A percentile compares a stretch with the other conserved stretches of the same genome.
These are phyloP conservation scores for Meandrusa payeni DNA, from an alignment of 2,888 invertebrate genomes.

Conservation along the genomic window DNA sequence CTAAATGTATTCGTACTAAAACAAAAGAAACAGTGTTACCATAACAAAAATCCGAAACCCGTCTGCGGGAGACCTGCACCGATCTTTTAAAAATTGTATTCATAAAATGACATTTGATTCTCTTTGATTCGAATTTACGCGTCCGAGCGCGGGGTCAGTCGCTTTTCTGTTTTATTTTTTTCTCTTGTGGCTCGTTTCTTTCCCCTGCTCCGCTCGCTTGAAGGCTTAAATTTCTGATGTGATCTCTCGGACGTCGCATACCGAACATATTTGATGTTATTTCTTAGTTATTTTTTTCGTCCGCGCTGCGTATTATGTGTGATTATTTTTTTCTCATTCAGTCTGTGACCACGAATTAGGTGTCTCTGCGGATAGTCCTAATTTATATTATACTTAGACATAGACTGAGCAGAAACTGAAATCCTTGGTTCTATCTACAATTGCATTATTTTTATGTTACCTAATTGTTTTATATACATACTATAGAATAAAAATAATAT, in stretches of 20 bases:
- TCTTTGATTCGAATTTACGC: conserved; percentile 74
- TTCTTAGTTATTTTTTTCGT: conserved; percentile 45
- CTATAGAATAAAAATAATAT: no score
- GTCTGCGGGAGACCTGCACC: conserved; percentile 15
- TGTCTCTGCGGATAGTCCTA: conserved; percentile 2
- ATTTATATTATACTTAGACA: conserved; percentile 19
- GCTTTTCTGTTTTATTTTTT: conserved; percentile 40
- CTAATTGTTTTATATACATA: no score
- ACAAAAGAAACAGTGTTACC: conserved; percentile 6
- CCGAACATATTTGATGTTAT: conserved; percentile 76
- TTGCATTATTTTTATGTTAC: no score
- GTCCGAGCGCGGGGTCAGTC: conserved; percentile 60
- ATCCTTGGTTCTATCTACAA: no score
- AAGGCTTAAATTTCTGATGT: conserved; percentile 76
- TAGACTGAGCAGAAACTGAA: no score
- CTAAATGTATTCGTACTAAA: conserved; percentile 2
- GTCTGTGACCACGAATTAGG: conserved; percentile 31
- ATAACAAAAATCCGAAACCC: conserved; percentile 2
- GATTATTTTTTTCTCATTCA: conserved; percentile 49
- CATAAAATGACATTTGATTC: conserved; percentile 75
- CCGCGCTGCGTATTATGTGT: conserved; percentile 34
- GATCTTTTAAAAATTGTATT: conserved; percentile 36
- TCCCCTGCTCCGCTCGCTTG: conserved; percentile 53
- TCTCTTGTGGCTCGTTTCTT: conserved; percentile 48
- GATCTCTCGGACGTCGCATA: conserved; percentile 73